A percentile compares a stretch with the other conserved stretches of the same genome.
phyloP scores from a whole-genome alignment of 1,140 invertebrate genomes.

The Caenorhabditis inopinata region DNA sequence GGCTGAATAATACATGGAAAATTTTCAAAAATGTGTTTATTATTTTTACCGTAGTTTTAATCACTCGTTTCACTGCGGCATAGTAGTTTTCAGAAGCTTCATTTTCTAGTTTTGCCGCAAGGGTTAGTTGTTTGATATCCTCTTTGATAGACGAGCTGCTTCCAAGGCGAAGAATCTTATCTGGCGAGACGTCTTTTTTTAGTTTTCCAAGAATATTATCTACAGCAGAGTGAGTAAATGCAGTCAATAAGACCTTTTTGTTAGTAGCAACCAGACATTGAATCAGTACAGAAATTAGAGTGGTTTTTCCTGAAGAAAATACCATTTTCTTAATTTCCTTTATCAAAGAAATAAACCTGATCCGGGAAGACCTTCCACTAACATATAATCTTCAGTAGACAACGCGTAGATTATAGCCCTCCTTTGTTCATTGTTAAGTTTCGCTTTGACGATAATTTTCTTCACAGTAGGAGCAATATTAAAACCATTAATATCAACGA shows the following conservation, averaged over 20 bases:
- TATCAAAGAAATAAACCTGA: conserved; percentile 27
- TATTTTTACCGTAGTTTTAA: not conserved
- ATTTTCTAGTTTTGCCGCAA: not conserved
- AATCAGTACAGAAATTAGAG: conserved; percentile 37
- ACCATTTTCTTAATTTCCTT: too few relatives aligned
- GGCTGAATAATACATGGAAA: conserved; percentile 20
- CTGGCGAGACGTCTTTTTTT: not conserved
- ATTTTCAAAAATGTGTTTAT: too few relatives aligned
- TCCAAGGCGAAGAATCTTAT: conserved; percentile 30
- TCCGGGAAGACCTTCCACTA: conserved; percentile 45
- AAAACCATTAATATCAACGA: not conserved
- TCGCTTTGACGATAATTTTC: not conserved
- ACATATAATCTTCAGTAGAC: conserved; percentile 29
- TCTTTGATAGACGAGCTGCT: not conserved
- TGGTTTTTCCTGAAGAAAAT: conserved; percentile 40
- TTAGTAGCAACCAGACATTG: conserved; percentile 28
- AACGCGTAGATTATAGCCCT: conserved; percentile 11
- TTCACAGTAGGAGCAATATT: not conserved
- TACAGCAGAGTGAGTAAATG: conserved; percentile 46
- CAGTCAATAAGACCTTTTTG: conserved; percentile 22
- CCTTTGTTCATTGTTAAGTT: conserved; percentile 13
- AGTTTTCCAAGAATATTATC: conserved; percentile 39
- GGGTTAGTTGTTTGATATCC: not conserved
- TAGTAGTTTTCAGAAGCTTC: not conserved
- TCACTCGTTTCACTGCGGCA: not conserved